A percentile compares a stretch with the other conserved stretches of the same genome.
Evolutionary conservation across 2,888 invertebrate species (phyloP).

Genomic region (Melangyna quadrimaculata): DNA sequence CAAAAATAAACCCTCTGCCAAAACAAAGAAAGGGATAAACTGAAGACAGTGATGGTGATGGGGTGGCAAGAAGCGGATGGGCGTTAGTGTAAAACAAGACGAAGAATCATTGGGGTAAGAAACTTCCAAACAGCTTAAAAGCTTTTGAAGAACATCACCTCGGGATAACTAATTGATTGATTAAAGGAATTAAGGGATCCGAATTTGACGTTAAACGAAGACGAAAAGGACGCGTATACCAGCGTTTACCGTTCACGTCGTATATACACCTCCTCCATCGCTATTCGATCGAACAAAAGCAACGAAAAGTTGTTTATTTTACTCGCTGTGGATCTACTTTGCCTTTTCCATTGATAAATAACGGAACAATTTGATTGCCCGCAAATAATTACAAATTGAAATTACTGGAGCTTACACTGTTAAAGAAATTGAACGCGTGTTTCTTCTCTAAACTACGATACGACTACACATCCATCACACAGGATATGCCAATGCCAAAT

Average conservation of each 20-base stretch:
- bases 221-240: neutral
- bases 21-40: neutral
- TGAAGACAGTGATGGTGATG: constrained; percentile 17
- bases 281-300: neutral
- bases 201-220: constrained; percentile 51
- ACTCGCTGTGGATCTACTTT: neutral
- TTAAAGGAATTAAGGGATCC: constrained; percentile 66
- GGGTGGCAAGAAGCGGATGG: neutral
- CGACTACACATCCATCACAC: neutral
- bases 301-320: constrained; percentile 3
- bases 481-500: neutral
- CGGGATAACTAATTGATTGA: constrained; percentile 70
- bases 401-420: constrained; percentile 47
- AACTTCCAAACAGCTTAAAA: constrained; percentile 59
- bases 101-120: constrained; percentile 48
- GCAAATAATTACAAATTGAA: constrained; percentile 70
- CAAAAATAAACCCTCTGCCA: neutral
- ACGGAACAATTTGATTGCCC: constrained; percentile 55
- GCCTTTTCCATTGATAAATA: constrained; percentile 24
- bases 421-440: neutral
- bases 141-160: constrained; percentile 68
- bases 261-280: neutral
- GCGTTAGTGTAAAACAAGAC: constrained; percentile 3
- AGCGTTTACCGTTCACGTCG: neutral
- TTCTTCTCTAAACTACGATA: too few species aligned